Base-by-base conservation (phyloP, 2,888 invertebrate genomes). In the Drosophila infuscata region DNA sequence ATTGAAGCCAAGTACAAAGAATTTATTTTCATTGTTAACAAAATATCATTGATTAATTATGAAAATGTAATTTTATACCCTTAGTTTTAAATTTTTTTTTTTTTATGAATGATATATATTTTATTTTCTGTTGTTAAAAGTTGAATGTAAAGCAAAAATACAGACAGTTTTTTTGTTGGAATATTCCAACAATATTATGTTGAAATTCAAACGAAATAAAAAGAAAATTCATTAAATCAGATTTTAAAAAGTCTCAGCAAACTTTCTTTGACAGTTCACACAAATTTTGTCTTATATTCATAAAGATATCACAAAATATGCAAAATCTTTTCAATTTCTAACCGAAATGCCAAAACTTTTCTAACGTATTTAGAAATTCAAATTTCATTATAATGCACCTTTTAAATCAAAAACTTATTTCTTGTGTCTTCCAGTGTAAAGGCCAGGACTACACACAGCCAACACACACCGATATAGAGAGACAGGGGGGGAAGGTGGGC, bases 371-470 rank as follows among this genome's bases (percentile, higher is more conserved):
- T 69, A 43, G 49, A 69, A 68, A 69, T 69, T 57, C 41, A 52
- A 58, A 70, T 70, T 46, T 52, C 17, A 46, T 52, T 46, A 17
- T 12, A 32, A 59, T 49, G 48, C 29, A n/a, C 6, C 9, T n/a
- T 57, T 36, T 30, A 25, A 46, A 77, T 56, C 33, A 11, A 41
- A 60, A 56, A 51, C 12, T 49, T 52, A 20, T 48, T 33, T 12
- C 35, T 46, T 60, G 49, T 54, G 48, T 60, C 36, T 33, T 9
- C 4, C 51, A 76, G 59, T 74, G 76, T 62, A 68, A 6, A 15
- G n/a, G 3, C 17, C n/a, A 9, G 29, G 29, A 12, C 32, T 17
- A 33, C n/a, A 33, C 25, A 38, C 29, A 36, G 2, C 36, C 43
- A 43, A 59, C 6, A 58, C 25, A n/a, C 15, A 3, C 30, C 25